Evolutionary conservation across 2,888 invertebrate genomes (phyloP), one percentile per base, ranked within the genome.

Genomic region (Disparrhopalites patrizii): DNA sequence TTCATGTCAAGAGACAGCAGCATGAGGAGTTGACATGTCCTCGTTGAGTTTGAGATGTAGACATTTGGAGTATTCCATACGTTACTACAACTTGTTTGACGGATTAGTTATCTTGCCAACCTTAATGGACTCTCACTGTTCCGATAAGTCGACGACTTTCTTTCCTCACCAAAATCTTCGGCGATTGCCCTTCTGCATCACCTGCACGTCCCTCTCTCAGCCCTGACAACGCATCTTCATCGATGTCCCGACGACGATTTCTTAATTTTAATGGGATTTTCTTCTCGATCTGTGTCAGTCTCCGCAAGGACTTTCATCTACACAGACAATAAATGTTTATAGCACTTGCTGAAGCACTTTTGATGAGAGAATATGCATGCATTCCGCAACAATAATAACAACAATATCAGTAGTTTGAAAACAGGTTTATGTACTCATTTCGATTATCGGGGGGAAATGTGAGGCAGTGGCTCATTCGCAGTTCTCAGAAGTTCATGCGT

Each of bases 61-160:
- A n/a, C n/a, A n/a, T n/a, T n/a, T n/a, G n/a, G n/a, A n/a, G n/a
- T n/a, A n/a, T n/a, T n/a, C n/a, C n/a, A n/a, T n/a, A n/a, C n/a
- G n/a, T n/a, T n/a, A n/a, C n/a, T n/a, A 43, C 36, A 57, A 57
- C 56, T 57, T 25, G 56, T 25, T 57, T 57, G n/a, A 25, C 20
- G 43, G 57, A 58, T 58, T 56, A 36, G 25, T 43, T 40, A 23
- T 58, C 38, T 13, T 25, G 23, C 10, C 47, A 47, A 23, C 36
- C 31, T 52, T 63, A 63, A 63, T 63, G 63, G 63, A 63, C 18
- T 63, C 38, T 54, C 63, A 43, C 23, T 63, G 63, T 63, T 63
- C 52, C 62, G 62, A 62, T 62, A 62, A 52, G 18, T 38, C 23
- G n/a, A 20, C 25, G 47, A 3, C 20, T 47, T n/a, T n/a, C n/a